Evolutionary conservation across 92 coral and sea anemone species (phyloP), one percentile per base, ranked within the genome.

Genomic region (Nematostella vectensis): DNA sequence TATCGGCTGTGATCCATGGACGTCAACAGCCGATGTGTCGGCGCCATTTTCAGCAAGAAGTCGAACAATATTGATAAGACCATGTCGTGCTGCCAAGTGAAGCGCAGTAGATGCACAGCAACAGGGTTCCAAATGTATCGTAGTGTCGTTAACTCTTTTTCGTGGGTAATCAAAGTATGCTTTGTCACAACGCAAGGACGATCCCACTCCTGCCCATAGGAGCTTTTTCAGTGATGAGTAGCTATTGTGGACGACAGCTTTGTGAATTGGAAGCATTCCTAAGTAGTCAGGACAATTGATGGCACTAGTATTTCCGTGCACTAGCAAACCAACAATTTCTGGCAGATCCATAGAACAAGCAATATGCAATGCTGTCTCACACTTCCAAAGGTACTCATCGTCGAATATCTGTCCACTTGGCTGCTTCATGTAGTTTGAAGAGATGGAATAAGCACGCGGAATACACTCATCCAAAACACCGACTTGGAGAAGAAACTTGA

Each of bases 361-460:
- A 21, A 71, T 68, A 29, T 87, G 96, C n/a, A 81, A 71, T 16
- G 89, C 96, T 25, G 83, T 87, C 37, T 87, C 83, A 31, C 96
- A 87, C 13, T 48, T 20, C 4, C 25, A 42, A 49, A 20, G 53
- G 24, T 68, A 79, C 15, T 39, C 29, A 24, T 79, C 81, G 29
- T 72, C 56, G 44, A 17, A 39, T 48, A 15, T 31, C 23, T 17
- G 43, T 18, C n/a, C 23, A 13, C 40, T 15, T 39, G 53, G 65
- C 22, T 24, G 25, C 43, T 52, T 58, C 18, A 42, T 16, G 18
- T 6, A 6, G 11, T 19, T 11, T 6, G 9, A 4, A 10, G 9
- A 4, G 42, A 73, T 49, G 1, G 68, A 65, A 0, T 70, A 58
- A 36, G 62, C 61, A 18, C 95, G 80, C 10, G 54, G 61, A 72